Evolutionary conservation across 2,888 invertebrate species (phyloP).

Genomic region (Pantelozetes paolii): DNA sequence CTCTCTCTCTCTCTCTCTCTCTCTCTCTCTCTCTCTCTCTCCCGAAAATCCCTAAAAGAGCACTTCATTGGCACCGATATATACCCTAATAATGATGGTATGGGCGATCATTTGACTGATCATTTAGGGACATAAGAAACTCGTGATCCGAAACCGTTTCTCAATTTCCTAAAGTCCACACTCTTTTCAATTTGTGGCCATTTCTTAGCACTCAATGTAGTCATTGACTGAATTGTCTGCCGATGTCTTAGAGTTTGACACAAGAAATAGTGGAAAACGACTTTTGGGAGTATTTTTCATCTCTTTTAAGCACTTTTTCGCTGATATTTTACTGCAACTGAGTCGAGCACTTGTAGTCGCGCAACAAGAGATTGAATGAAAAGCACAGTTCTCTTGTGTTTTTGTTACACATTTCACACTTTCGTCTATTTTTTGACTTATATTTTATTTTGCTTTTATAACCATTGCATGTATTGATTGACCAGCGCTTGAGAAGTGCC

Average conservation of each 20-base stretch:
- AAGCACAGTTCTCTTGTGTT: background rate
- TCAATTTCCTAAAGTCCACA: constrained; percentile 26
- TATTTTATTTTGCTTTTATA: background rate
- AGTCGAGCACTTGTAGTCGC: background rate
- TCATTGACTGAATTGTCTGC: background rate
- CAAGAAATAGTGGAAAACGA: background rate
- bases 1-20: constrained; percentile 2
- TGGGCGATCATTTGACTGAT: background rate
- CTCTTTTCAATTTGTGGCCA: constrained; percentile 35
- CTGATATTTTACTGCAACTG: background rate
- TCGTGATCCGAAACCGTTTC: constrained; percentile 21
- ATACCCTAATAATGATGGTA: background rate
- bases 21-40: constrained; percentile 13
- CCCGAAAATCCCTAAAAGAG: background rate
- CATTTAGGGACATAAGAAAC: background rate
- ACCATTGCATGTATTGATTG: background rate
- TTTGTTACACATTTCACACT: background rate
- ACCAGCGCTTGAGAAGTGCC: background rate
- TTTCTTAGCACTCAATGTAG: background rate
- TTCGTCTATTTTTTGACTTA: background rate
- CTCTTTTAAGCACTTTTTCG: constrained; percentile 4
- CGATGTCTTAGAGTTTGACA: background rate
- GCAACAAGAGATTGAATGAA: background rate
- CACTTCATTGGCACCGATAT: background rate
- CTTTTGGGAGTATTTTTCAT: constrained; percentile 32